Evolutionary conservation across 2,888 invertebrate genomes (phyloP).

Genomic region (Hoplodrina ambigua): DNA sequence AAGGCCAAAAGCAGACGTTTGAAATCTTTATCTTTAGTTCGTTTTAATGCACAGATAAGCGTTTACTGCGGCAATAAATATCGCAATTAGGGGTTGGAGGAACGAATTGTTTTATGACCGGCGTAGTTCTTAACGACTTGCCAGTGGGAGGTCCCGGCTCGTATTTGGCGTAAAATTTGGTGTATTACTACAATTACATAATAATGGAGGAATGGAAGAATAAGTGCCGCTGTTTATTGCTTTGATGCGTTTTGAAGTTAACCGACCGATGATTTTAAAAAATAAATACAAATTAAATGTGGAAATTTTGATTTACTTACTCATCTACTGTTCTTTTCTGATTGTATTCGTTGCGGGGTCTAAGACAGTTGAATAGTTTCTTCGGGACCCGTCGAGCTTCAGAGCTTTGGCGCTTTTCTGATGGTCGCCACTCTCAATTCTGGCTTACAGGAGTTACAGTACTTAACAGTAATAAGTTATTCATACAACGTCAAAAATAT

Average conservation of each 20-base stretch:
- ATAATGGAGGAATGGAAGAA: constrained; percentile 22
- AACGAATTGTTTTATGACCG: constrained; percentile 71
- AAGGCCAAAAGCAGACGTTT: constrained; percentile 67
- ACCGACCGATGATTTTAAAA: background rate
- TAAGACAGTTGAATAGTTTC: no score
- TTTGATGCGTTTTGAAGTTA: background rate
- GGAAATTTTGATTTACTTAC: no score
- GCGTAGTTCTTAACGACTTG: constrained; percentile 64
- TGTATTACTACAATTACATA: constrained; percentile 38
- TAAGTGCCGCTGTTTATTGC: constrained; percentile 24
- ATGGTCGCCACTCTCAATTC: no score
- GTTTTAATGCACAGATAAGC: constrained; percentile 72
- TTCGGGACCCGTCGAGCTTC: no score
- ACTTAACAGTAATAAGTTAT: no score
- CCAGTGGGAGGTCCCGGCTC: constrained; percentile 55
- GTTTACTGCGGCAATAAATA: constrained; percentile 77
- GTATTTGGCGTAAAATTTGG: constrained; percentile 51
- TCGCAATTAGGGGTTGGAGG: constrained; percentile 76
- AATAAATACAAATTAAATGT: no score
- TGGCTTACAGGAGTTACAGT: no score
- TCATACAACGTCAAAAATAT: background rate
- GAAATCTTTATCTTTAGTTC: constrained; percentile 66
- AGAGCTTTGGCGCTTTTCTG: no score
- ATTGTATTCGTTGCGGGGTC: no score
- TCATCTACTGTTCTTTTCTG: no score